Evolutionary conservation across 1,140 invertebrate genomes (phyloP).

Genomic region (honey bee (Apis mellifera)): Amel_HAv3.1 CM009935.2:11791501-11792000

Average conservation of each 20-base stretch:
- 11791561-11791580: constrained; percentile 15
- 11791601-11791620: constrained; percentile 16
- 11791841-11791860: no score
- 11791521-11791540: constrained; percentile 20
- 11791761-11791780: constrained; percentile 26
- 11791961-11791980: no score
- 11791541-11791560: constrained; percentile 48
- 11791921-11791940: no score
- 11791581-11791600: constrained; percentile 16
- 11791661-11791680: constrained; percentile 71
- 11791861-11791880: no score
- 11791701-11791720: constrained; percentile 74
- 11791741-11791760: constrained; percentile 62
- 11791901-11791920: no score
- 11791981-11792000: no score
- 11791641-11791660: constrained; percentile 57
- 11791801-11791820: background rate
- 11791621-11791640: background rate
- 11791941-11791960: no score
- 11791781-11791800: background rate
- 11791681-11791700: constrained; percentile 73
- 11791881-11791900: no score
- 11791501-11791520: constrained; percentile 55
- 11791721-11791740: constrained; percentile 76
- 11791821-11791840: background rate